Percentiles rank a stretch among this genome's conserved stretches.
Evolutionary conservation across 2,113 vertebrate species (phyloP).

Genomic region (Colinus virginianus): DNA sequence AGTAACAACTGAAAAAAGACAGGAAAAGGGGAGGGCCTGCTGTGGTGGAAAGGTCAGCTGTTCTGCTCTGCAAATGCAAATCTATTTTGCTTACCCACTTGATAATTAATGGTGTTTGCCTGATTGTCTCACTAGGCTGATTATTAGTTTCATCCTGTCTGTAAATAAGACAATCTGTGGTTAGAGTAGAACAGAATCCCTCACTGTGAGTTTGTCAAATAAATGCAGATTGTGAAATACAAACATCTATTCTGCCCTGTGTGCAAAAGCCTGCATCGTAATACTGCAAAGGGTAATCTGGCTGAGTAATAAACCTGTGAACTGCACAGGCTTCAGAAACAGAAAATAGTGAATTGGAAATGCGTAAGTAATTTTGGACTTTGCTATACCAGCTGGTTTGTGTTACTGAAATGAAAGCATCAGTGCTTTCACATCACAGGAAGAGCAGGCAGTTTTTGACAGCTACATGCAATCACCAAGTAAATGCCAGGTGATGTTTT

Average conservation of each 20-base stretch:
- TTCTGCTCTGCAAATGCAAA: constrained; percentile 12
- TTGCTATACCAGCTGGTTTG: background rate
- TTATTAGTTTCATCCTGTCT: constrained; percentile 13
- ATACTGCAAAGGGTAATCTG: background rate
- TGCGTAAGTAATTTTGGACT: background rate
- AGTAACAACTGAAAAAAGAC: background rate
- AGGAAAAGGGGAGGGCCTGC: background rate
- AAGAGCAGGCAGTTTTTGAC: background rate
- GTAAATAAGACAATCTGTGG: constrained; percentile 18
- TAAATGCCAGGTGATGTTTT: background rate
- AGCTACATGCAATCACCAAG: background rate
- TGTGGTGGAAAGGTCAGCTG: background rate
- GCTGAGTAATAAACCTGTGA: constrained; percentile 1
- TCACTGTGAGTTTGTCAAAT: constrained; percentile 6
- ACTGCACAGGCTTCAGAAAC: background rate
- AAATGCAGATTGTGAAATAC: constrained; percentile 22
- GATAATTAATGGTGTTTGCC: constrained; percentile 35
- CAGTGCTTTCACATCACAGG: background rate
- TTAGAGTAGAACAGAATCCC: constrained; percentile 3
- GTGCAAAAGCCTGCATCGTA: background rate
- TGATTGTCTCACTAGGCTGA: constrained; percentile 13
- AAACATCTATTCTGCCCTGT: background rate
- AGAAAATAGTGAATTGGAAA: background rate
- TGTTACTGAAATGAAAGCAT: background rate
- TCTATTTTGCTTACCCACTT: constrained; percentile 19